phyloP scores from a whole-genome alignment of 2,888 invertebrate species.

The Macrophya annulata region DNA sequence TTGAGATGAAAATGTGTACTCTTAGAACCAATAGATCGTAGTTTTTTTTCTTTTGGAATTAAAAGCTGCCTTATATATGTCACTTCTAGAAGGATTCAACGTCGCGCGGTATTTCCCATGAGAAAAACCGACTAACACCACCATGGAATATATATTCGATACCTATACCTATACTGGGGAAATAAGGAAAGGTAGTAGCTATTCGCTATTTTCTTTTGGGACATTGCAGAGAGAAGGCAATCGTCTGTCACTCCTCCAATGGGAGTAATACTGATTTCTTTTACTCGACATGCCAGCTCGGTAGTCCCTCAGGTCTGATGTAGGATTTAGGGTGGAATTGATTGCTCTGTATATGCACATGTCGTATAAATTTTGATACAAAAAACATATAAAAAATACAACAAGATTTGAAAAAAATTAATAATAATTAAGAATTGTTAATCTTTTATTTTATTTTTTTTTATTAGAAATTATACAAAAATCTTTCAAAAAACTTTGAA shows the following conservation, averaged over 20 bases:
- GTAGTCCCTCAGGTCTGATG: constrained; percentile 4
- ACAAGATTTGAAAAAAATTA: too few relatives aligned
- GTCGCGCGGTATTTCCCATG: constrained; percentile 33
- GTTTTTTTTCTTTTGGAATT: constrained; percentile 48
- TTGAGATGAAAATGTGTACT: not conserved
- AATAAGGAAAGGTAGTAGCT: not conserved
- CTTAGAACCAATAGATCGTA: constrained; percentile 18
- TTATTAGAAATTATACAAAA: too few relatives aligned
- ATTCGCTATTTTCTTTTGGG: not conserved
- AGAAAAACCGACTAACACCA: not conserved
- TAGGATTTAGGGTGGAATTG: not conserved
- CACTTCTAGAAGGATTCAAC: not conserved
- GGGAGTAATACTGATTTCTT: constrained; percentile 36
- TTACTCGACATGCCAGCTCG: not conserved
- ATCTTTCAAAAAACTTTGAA: not conserved
- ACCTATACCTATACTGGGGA: too few relatives aligned
- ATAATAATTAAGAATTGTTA: too few relatives aligned
- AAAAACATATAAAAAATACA: not conserved
- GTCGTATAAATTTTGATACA: not conserved
- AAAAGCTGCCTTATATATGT: constrained; percentile 21
- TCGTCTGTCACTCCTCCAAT: constrained; percentile 24
- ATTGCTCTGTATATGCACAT: not conserved
- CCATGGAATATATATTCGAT: not conserved
- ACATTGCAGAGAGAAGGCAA: not conserved
- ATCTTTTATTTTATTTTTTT: too few relatives aligned